A percentile compares a stretch with the other conserved stretches of the same genome.
These are phyloP conservation scores for Dolomedes plantarius DNA, from an alignment of 2,888 invertebrate genomes.

Conservation along the genomic window DNA sequence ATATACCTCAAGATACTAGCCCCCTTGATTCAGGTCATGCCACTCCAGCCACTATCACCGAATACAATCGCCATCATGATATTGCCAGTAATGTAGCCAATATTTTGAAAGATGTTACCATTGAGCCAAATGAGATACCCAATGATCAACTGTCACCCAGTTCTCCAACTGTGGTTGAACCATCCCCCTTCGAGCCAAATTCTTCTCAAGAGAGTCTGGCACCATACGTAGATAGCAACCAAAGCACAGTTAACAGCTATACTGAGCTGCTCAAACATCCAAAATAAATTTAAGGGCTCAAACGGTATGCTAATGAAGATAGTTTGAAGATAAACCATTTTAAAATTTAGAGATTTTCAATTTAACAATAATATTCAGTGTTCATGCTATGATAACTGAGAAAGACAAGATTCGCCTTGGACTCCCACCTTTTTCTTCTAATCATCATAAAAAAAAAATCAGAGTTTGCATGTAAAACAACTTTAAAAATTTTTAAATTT, in stretches of 20 bases:
- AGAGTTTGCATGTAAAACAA: no score
- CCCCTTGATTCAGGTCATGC: conserved; percentile 25
- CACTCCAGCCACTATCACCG: conserved; percentile 33
- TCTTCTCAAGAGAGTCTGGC: conserved; percentile 71
- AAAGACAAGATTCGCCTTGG: no score
- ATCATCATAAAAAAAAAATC: no score
- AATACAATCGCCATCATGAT: conserved; percentile 52
- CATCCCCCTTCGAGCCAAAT: conserved; percentile 68
- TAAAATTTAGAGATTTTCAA: no score
- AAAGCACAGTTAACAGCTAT: conserved; percentile 72
- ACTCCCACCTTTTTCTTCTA: no score
- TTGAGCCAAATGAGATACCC: neutral
- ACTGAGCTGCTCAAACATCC: conserved; percentile 70
- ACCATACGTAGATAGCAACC: conserved; percentile 68
- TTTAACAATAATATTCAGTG: no score
- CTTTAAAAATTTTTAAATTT: no score
- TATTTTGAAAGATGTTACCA: conserved; percentile 10
- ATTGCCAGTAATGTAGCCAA: neutral
- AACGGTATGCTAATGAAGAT: conserved; percentile 9
- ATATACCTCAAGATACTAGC: conserved; percentile 45
- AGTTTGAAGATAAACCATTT: neutral
- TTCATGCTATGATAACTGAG: no score
- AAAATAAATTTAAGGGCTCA: conserved; percentile 45
- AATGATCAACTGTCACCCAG: neutral
- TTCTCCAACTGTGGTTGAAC: conserved; percentile 29